A percentile compares a stretch with the other conserved stretches of the same genome.
Conservation (phyloP, 1,140 invertebrate genomes). For the Sesamia nonagrioides region DNA sequence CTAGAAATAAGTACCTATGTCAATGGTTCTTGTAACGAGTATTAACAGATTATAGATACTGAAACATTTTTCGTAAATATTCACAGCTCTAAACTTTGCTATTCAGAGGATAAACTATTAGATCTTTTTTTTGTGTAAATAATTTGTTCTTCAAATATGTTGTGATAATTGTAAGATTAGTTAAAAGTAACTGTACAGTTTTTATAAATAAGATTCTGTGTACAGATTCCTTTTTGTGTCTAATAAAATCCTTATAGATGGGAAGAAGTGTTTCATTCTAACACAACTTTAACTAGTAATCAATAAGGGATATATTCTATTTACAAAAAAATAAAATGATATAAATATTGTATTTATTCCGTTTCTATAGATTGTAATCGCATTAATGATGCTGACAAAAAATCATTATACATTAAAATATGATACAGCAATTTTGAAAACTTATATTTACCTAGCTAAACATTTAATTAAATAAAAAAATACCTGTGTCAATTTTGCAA, state of each 20-base stretch:
- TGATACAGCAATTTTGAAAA: slow-evolving; percentile 70
- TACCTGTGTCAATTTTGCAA: slow-evolving; percentile 56
- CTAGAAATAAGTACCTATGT: too few relatives aligned
- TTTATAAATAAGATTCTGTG: slow-evolving; percentile 43
- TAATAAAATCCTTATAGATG: slow-evolving; percentile 50
- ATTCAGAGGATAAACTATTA: slow-evolving; percentile 28
- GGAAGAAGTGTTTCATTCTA: slow-evolving; percentile 44
- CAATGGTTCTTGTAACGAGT: too few relatives aligned
- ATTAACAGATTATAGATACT: too few relatives aligned
- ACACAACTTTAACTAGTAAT: background rate
- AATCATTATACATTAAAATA: slow-evolving; percentile 64
- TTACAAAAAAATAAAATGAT: slow-evolving; percentile 60
- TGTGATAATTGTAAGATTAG: slow-evolving; percentile 48
- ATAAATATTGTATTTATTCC: slow-evolving; percentile 83
- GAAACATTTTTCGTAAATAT: background rate
- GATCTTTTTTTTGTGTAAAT: slow-evolving; percentile 43
- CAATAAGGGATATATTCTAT: background rate
- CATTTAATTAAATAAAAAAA: slow-evolving; percentile 50
- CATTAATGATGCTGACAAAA: slow-evolving; percentile 79
- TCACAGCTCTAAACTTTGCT: background rate
- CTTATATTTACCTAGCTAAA: slow-evolving; percentile 59
- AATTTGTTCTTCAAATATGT: slow-evolving; percentile 47
- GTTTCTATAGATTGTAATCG: slow-evolving; percentile 83
- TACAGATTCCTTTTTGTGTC: slow-evolving; percentile 51
- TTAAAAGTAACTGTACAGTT: slow-evolving; percentile 45